Evolutionary conservation across 2,888 invertebrate genomes (phyloP).

Genomic region (Timandra comae): DNA sequence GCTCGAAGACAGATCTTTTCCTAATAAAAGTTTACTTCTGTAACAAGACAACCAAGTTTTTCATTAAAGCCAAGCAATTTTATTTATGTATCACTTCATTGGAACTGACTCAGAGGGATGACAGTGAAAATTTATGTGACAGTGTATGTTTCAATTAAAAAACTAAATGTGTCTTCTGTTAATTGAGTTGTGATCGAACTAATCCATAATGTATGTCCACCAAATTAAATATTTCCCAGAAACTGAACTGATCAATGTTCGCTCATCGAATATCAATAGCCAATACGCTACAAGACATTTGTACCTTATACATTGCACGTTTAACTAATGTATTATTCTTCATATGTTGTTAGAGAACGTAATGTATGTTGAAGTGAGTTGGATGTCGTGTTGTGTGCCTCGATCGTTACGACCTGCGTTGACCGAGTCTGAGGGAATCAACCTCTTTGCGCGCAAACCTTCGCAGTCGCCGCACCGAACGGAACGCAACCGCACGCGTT

Average conservation of each 20-base stretch:
- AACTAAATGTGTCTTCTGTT: not conserved
- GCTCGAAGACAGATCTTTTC: too few relatives aligned
- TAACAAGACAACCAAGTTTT: too few relatives aligned
- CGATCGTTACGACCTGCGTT: slow-evolving; percentile 31
- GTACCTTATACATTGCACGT: slow-evolving; percentile 8
- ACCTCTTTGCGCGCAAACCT: slow-evolving; percentile 26
- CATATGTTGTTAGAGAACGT: slow-evolving; percentile 9
- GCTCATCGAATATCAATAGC: slow-evolving; percentile 14
- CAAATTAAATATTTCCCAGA: slow-evolving; percentile 19
- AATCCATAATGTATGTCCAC: slow-evolving; percentile 12
- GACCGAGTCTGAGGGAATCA: slow-evolving; percentile 59
- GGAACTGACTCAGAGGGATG: too few relatives aligned
- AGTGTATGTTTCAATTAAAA: too few relatives aligned
- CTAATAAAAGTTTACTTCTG: too few relatives aligned
- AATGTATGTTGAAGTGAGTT: slow-evolving; percentile 22
- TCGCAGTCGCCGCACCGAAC: slow-evolving; percentile 58
- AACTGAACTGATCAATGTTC: slow-evolving; percentile 13
- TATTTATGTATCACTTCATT: too few relatives aligned
- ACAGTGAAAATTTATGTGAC: too few relatives aligned
- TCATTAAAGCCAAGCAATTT: too few relatives aligned
- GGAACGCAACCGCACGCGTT: slow-evolving; percentile 52
- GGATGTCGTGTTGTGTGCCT: slow-evolving; percentile 11
- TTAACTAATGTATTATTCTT: not conserved
- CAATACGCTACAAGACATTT: not conserved
- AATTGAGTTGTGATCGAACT: not conserved